Evolutionary conservation across 2,888 invertebrate species (phyloP).

Genomic region (Ecliptopera silaceata): DNA sequence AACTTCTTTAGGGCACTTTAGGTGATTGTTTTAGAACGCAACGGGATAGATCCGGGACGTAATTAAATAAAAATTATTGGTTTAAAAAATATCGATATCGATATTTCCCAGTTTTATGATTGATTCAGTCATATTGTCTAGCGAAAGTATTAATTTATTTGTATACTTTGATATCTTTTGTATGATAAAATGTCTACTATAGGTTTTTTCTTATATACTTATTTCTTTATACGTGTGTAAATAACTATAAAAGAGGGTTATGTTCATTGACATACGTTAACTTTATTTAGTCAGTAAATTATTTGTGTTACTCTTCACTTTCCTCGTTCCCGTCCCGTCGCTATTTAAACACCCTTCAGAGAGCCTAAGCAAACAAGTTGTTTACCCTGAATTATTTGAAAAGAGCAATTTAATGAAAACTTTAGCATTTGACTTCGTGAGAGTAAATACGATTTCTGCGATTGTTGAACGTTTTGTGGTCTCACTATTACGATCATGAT

Average conservation of each 20-base stretch:
- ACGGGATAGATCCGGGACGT: neutral
- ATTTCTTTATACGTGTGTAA: too few relatives aligned
- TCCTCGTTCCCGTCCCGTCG: slow-evolving; percentile 1
- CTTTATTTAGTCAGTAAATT: neutral
- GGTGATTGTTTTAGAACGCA: neutral
- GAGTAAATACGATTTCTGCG: slow-evolving; percentile 28
- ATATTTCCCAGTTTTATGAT: too few relatives aligned
- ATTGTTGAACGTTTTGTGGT: slow-evolving; percentile 22
- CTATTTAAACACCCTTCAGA: slow-evolving; percentile 20
- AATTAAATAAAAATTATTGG: neutral
- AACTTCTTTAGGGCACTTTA: slow-evolving; percentile 6
- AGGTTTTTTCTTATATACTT: too few relatives aligned
- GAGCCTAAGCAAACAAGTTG: slow-evolving; percentile 38
- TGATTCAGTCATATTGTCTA: too few relatives aligned
- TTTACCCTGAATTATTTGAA: slow-evolving; percentile 39
- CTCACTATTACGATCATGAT: slow-evolving; percentile 11
- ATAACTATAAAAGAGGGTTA: neutral
- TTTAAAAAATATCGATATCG: too few relatives aligned
- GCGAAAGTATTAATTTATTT: too few relatives aligned
- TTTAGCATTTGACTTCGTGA: slow-evolving; percentile 32
- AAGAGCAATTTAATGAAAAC: slow-evolving; percentile 40
- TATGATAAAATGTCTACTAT: too few relatives aligned
- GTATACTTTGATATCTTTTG: too few relatives aligned
- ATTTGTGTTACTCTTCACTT: slow-evolving; percentile 5
- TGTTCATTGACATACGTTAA: neutral